Percentiles rank a stretch among this genome's conserved stretches.
phyloP scores from a whole-genome alignment of 2,888 invertebrate genomes.

The Dromius quadrimaculatus region DNA sequence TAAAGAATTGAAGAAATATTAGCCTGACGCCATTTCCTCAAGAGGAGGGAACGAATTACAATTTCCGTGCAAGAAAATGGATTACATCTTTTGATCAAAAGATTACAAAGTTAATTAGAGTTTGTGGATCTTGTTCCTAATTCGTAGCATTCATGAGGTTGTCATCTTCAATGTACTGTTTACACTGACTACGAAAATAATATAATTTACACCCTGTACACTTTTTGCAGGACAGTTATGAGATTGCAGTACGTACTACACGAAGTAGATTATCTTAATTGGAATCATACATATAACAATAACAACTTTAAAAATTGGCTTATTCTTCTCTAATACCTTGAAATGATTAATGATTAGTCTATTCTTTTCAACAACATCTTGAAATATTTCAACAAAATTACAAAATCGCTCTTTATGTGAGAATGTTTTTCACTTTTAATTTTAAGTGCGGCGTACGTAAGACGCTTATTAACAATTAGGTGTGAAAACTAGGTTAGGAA shows the following conservation, averaged over 20 bases:
- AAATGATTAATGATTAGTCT: slow-evolving; percentile 2
- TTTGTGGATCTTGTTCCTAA: too few species aligned
- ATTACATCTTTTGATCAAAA: too few species aligned
- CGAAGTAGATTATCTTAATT: not conserved
- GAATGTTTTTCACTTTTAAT: slow-evolving; percentile 47
- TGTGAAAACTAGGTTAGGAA: slow-evolving; percentile 34
- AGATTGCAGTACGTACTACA: not conserved
- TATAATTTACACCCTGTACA: too few species aligned
- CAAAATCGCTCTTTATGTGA: slow-evolving; percentile 39
- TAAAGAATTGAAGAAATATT: slow-evolving; percentile 21
- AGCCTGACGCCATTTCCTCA: slow-evolving; percentile 25
- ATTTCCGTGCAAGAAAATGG: too few species aligned
- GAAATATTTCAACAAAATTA: slow-evolving; percentile 25
- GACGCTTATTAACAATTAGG: slow-evolving; percentile 34
- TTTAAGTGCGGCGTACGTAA: slow-evolving; percentile 42
- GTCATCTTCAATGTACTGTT: too few species aligned
- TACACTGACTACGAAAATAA: too few species aligned
- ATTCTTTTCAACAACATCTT: slow-evolving; percentile 2
- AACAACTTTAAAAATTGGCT: not conserved
- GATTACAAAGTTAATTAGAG: too few species aligned
- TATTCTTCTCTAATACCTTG: slow-evolving; percentile 2
- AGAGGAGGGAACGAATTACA: too few species aligned
- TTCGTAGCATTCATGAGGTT: too few species aligned
- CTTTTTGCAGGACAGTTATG: too few species aligned
- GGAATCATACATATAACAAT: slow-evolving; percentile 2